These are phyloP conservation scores for Regulus satrapa DNA, from an alignment of 2,113 vertebrate species.

Conservation along the genomic window DNA sequence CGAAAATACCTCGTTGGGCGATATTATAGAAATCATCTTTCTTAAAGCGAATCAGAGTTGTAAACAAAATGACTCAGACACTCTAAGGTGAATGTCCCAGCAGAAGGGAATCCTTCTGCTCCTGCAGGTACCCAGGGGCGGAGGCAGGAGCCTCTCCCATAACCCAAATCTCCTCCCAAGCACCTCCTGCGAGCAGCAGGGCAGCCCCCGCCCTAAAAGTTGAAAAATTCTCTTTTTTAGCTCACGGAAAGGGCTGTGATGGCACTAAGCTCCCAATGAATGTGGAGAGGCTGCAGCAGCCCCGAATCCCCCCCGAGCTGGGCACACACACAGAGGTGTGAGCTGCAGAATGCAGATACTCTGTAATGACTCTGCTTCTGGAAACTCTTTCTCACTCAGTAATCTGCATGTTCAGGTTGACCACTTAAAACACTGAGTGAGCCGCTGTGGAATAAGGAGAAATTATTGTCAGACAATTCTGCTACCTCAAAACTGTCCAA, in stretches of 20 bases:
- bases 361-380: neutral
- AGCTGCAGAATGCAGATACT: neutral
- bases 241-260: neutral
- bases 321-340: neutral
- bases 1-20: neutral
- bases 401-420: neutral
- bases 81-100: neutral
- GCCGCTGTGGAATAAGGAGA: neutral
- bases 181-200: fast-evolving
- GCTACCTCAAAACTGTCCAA: neutral
- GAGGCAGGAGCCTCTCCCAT: fast-evolving
- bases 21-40: neutral
- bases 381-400: neutral
- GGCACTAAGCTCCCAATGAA: fast-evolving
- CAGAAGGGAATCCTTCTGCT: neutral
- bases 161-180: neutral
- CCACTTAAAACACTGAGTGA: neutral
- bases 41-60: neutral
- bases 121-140: neutral
- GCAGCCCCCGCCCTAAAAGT: neutral
- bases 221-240: neutral
- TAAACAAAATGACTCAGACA: neutral
- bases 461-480: neutral
- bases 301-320: neutral
- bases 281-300: neutral